These are phyloP conservation scores for Chlamydotis undulata DNA, from an alignment of 2,113 vertebrate species.

Conservation along the genomic window DNA sequence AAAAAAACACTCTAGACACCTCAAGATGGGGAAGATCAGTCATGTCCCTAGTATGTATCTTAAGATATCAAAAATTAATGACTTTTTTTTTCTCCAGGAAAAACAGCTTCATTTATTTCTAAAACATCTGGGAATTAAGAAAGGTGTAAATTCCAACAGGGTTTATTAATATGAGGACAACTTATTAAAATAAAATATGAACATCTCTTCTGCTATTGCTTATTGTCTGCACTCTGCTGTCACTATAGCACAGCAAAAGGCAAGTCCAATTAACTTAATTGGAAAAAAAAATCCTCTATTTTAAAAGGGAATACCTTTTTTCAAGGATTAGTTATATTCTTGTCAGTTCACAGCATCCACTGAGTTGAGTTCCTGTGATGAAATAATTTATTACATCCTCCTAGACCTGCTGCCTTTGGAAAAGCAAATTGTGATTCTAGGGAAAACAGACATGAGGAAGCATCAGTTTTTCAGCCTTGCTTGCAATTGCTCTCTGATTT, in stretches of 20 bases:
- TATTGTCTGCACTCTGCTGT: neutral
- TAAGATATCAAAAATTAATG: neutral
- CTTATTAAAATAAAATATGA: neutral
- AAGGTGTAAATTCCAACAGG: neutral
- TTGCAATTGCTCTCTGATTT: neutral
- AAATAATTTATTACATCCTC: neutral
- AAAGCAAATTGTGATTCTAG: neutral
- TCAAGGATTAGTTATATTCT: neutral
- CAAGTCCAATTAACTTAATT: neutral
- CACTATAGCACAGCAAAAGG: neutral
- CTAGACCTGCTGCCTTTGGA: neutral
- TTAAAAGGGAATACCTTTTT: neutral
- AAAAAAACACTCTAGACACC: neutral
- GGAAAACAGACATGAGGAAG: neutral
- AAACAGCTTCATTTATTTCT: neutral
- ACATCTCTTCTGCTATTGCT: neutral
- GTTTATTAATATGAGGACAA: neutral
- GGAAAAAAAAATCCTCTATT: neutral
- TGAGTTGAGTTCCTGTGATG: neutral
- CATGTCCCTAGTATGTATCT: neutral
- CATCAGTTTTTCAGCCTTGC: neutral
- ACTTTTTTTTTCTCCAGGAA: neutral
- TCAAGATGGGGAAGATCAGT: neutral
- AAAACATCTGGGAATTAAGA: neutral
- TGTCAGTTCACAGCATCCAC: neutral